Evolutionary conservation across 2,113 vertebrate species (phyloP), one percentile per base, ranked within the genome.

Genomic region (Elaphurus davidianus): DNA sequence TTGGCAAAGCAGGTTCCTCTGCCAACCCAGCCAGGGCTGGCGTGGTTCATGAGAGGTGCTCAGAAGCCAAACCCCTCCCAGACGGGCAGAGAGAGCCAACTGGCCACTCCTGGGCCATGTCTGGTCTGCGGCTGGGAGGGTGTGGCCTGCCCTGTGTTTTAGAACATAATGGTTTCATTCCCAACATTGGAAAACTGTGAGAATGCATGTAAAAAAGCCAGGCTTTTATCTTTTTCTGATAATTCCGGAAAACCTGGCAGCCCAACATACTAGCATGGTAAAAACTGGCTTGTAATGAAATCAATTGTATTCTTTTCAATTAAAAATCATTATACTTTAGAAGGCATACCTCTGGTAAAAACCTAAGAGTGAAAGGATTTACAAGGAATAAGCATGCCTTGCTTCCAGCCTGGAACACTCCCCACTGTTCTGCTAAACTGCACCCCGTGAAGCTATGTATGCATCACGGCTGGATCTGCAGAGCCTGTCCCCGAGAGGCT

Each of bases 401-500:
- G 45, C 45, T 43, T 3, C 50, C 36, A 8, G 17, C 19, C 13
- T 16, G 10, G 17, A 9, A 57, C 5, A 12, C 1, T 6, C 27
- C 10, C 10, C 5, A 5, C 43, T 12, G 10, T 15, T n/a, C 16
- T 28, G 30, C 23, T 40, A 25, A 36, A 84, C 60, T 0, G 52
- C 23, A 21, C 27, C 33, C 14, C 1, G 30, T 1, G 9, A 33
- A n/a, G 64, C 11, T 3, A 27, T 13, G 59, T 0, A 1, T 8
- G 1, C 14, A 3, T 17, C 25, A 9, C 0, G 5, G 36, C 2
- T 3, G 28, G 36, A 12, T 17, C 16, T 0, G 28, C 13, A 6
- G 25, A 54, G 7, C 30, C 36, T 5, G 3, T 3, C 89, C 64
- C 55, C 0, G 43, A 7, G 16, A 45, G 47, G n/a, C 52, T 4